Evolutionary conservation across 2,888 invertebrate genomes (phyloP).

Genomic region (Spodoptera littoralis): DNA sequence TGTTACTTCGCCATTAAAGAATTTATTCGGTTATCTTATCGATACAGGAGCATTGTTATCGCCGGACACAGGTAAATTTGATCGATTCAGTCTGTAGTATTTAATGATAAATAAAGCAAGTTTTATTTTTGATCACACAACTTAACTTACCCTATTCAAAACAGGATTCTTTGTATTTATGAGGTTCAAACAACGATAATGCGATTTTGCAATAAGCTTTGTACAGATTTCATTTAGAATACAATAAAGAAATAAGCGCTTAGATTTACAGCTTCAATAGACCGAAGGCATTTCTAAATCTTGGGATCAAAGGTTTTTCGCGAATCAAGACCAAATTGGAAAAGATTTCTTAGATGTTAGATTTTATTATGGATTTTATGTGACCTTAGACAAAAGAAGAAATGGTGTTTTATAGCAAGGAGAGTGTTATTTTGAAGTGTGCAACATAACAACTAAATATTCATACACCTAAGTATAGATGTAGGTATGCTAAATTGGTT

Average conservation of each 20-base stretch:
- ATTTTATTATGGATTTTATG: too few species aligned
- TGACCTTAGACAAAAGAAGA: too few species aligned
- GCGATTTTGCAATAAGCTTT: conserved; percentile 6
- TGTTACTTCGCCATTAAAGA: conserved; percentile 42
- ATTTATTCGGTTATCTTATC: conserved; percentile 51
- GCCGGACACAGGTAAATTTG: conserved; percentile 18
- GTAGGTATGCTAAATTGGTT: conserved; percentile 62
- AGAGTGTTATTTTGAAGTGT: background rate
- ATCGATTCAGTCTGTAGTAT: conserved; percentile 17
- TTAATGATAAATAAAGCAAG: conserved; percentile 7
- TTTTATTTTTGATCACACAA: too few species aligned
- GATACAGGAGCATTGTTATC: conserved; percentile 29
- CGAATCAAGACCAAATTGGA: conserved; percentile 4
- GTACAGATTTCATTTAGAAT: conserved; percentile 17
- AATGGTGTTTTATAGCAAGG: too few species aligned
- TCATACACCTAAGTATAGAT: conserved; percentile 32
- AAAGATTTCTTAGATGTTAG: conserved; percentile 4
- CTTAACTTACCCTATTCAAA: background rate
- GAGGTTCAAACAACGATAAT: conserved; percentile 1
- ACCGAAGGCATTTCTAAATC: conserved; percentile 20
- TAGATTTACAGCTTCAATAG: conserved; percentile 20
- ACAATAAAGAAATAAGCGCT: conserved; percentile 31
- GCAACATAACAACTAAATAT: conserved; percentile 22
- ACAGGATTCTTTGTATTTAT: background rate
- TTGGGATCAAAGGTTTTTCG: conserved; percentile 31